These are phyloP conservation scores for Aldabrachelys gigantea DNA, from an alignment of 2,113 vertebrate species.

Conservation along the genomic window DNA sequence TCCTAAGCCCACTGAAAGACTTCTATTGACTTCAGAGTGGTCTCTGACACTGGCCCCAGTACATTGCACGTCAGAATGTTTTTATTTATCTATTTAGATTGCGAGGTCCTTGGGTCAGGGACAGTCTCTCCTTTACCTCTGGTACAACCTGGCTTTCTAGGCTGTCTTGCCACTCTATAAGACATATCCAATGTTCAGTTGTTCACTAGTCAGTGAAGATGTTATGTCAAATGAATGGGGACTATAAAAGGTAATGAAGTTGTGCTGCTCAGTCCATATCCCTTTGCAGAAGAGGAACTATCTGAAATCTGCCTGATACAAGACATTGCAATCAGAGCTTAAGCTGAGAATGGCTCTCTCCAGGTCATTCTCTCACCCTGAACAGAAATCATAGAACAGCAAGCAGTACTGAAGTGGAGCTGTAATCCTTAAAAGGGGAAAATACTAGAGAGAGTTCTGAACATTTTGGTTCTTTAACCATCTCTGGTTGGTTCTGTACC, in stretches of 20 bases:
- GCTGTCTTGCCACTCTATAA: neutral
- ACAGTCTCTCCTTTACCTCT: neutral
- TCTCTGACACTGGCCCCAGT: neutral
- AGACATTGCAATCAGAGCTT: neutral
- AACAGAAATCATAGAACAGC: neutral
- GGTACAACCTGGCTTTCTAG: neutral
- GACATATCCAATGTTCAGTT: neutral
- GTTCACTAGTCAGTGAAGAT: neutral
- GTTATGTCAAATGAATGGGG: neutral
- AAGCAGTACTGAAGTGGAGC: neutral
- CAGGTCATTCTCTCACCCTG: neutral
- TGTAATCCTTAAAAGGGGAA: neutral
- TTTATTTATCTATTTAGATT: neutral
- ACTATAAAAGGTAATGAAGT: neutral
- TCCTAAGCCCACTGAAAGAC: neutral
- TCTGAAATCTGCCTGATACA: neutral
- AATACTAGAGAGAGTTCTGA: neutral
- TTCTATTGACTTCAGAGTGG: neutral
- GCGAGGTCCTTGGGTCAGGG: neutral
- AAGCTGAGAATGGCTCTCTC: neutral
- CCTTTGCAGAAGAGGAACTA: neutral
- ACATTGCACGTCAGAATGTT: neutral
- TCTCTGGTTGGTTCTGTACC: constrained; percentile 75
- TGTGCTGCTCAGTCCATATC: neutral
- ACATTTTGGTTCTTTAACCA: neutral